Conservation (phyloP, 1,140 invertebrate species). For the Aphaenogaster rudis region DNA sequence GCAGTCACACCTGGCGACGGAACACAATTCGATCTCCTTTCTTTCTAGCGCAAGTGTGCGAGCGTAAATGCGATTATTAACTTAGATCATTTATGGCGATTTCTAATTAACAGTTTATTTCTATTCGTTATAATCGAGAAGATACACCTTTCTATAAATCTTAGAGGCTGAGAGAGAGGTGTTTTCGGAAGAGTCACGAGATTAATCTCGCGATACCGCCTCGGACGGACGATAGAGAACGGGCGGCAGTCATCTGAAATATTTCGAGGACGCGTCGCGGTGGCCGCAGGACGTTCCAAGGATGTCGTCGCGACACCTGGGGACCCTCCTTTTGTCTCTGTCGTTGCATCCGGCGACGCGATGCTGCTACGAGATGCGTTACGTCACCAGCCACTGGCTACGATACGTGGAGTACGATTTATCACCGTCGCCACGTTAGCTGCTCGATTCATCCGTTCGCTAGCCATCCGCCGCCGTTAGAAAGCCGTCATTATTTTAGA, state of each 20-base stretch:
- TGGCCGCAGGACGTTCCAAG: slow-evolving; percentile 77
- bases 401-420: slow-evolving; percentile 70
- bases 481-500: slow-evolving; percentile 86
- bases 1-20: slow-evolving; percentile 79
- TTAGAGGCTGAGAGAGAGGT: not conserved
- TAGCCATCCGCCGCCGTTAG: slow-evolving; percentile 72
- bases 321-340: slow-evolving; percentile 55
- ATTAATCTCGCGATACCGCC: slow-evolving; percentile 40
- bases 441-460: slow-evolving; percentile 67
- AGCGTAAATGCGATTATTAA: not conserved
- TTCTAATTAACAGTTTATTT: slow-evolving; percentile 21
- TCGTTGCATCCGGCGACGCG: slow-evolving; percentile 45
- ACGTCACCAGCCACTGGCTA: slow-evolving; percentile 62
- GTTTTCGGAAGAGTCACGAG: slow-evolving; percentile 19
- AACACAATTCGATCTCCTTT: slow-evolving; percentile 64
- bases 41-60: not conserved
- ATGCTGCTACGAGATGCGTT: slow-evolving; percentile 63
- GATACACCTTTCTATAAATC: slow-evolving; percentile 15
- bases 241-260: slow-evolving; percentile 47
- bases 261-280: slow-evolving; percentile 61
- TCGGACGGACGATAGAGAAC: not conserved
- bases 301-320: slow-evolving; percentile 81
- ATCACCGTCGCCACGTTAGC: slow-evolving; percentile 73
- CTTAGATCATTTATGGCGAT: not conserved
- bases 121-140: not conserved